These are phyloP conservation scores for Watersipora subatra DNA, from an alignment of 1,140 invertebrate species.

Conservation along the genomic window DNA sequence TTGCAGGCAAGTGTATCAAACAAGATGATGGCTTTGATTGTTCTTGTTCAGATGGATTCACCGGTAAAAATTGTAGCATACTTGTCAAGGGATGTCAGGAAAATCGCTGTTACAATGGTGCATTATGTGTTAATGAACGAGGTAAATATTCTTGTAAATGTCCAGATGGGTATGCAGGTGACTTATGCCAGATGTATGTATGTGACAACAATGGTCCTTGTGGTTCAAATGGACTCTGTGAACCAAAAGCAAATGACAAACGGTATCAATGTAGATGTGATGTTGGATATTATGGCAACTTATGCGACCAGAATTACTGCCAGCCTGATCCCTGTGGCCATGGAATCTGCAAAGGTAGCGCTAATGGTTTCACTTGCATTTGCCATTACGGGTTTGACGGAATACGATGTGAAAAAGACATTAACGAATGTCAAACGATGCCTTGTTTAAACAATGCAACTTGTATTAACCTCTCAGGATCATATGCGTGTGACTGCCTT, in stretches of 20 bases:
- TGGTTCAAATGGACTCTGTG: neutral
- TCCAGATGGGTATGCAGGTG: neutral
- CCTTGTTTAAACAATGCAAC: neutral
- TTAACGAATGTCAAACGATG: neutral
- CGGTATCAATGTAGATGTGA: neutral
- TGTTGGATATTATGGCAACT: neutral
- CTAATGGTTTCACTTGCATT: conserved; percentile 17
- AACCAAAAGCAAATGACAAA: conserved; percentile 9
- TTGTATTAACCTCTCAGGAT: neutral
- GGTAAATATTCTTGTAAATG: neutral
- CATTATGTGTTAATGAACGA: neutral
- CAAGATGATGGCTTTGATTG: neutral
- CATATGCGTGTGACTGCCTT: neutral
- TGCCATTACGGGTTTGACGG: conserved; percentile 11
- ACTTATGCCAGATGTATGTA: neutral
- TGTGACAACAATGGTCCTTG: neutral
- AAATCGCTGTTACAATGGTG: neutral
- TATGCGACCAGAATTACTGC: neutral
- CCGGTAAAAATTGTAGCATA: neutral
- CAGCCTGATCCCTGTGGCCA: neutral
- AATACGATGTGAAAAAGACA: neutral
- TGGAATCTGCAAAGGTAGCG: neutral
- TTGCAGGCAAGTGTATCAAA: neutral
- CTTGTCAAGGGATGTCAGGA: neutral
- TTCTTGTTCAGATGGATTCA: conserved; percentile 1